These are phyloP conservation scores for Apis dorsata DNA, from an alignment of 1,140 invertebrate species.

Conservation along the genomic window DNA sequence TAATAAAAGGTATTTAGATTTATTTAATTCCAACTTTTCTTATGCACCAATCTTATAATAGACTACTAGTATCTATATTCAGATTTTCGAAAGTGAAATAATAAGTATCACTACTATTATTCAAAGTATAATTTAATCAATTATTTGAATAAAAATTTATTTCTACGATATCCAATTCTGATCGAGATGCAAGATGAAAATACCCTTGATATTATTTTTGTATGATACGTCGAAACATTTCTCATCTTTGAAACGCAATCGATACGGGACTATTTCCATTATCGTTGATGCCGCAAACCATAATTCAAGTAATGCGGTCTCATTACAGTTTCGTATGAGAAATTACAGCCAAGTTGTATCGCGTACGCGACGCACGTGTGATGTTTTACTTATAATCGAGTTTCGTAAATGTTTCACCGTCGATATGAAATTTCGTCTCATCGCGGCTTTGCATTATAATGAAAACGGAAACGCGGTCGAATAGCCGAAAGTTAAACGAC, in stretches of 20 bases:
- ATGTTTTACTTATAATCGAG: slow-evolving; percentile 2
- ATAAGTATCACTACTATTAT: no score
- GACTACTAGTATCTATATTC: no score
- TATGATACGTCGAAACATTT: not conserved
- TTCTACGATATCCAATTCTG: no score
- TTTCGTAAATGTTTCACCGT: not conserved
- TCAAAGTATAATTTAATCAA: no score
- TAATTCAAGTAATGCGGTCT: slow-evolving; percentile 2
- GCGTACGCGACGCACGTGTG: not conserved
- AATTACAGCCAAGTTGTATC: slow-evolving; percentile 7
- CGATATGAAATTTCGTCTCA: not conserved
- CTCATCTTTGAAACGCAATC: not conserved
- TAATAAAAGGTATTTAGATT: no score
- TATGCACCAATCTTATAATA: no score
- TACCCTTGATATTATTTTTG: not conserved
- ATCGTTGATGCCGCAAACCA: not conserved
- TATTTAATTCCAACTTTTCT: no score
- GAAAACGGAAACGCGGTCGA: not conserved
- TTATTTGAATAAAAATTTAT: no score
- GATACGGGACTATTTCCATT: not conserved
- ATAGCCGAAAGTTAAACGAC: not conserved
- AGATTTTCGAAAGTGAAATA: no score
- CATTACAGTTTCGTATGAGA: not conserved
- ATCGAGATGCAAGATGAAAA: no score
- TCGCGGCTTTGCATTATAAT: not conserved